A percentile compares a stretch with the other conserved stretches of the same genome.
Conservation (phyloP, 2,888 invertebrate species). For the Catocala fraxini region DNA sequence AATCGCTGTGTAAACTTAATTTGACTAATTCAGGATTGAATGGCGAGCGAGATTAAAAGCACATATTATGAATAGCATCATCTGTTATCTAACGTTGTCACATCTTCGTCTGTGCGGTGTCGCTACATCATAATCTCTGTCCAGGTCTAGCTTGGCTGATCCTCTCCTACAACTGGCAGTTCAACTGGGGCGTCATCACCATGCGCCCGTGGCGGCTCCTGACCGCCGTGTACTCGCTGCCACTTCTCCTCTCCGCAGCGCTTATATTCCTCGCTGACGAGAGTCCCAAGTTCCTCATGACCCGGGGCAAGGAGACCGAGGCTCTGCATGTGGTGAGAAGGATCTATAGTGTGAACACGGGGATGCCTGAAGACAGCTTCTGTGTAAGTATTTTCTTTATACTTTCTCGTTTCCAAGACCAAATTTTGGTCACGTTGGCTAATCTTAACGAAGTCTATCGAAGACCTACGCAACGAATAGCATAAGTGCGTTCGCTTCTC, state of each 20-base stretch:
- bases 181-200: constrained; percentile 65
- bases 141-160: constrained; percentile 90
- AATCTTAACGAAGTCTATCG: no score
- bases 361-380: constrained; percentile 62
- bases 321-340: constrained; percentile 82
- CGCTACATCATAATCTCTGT: constrained; percentile 17
- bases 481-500: no score
- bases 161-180: constrained; percentile 84
- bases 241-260: constrained; percentile 83
- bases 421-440: no score
- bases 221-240: constrained; percentile 88
- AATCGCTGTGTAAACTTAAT: no score
- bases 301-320: constrained; percentile 87
- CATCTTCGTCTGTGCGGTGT: background rate
- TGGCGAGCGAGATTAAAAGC: no score
- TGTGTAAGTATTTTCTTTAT: constrained; percentile 58
- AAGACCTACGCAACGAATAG: no score
- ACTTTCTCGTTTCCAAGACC: no score
- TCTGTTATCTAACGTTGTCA: no score
- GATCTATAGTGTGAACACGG: constrained; percentile 70
- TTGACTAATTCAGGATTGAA: no score
- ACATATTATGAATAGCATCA: no score
- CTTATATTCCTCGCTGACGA: constrained; percentile 87
- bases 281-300: constrained; percentile 92
- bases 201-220: constrained; percentile 92